phyloP scores from a whole-genome alignment of 2,888 invertebrate species.

The Cyrtodaria siliqua region DNA sequence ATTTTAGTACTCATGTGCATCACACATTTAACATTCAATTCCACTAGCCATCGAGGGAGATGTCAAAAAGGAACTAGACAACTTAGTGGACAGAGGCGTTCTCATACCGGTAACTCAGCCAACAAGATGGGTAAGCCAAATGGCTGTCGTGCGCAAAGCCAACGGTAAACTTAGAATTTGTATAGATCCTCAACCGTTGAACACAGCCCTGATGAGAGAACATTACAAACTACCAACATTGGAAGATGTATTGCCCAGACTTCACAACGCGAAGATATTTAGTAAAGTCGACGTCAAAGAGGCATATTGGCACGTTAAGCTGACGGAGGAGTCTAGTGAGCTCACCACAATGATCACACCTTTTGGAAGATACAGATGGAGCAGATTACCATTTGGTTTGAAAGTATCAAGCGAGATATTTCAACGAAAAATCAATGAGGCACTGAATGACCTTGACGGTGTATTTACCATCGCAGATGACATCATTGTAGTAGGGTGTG shows the following conservation, averaged over 20 bases:
- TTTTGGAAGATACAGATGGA: constrained; percentile 58
- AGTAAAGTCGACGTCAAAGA: constrained; percentile 61
- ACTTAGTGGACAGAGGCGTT: constrained; percentile 9
- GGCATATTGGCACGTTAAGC: constrained; percentile 58
- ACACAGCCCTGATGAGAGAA: constrained; percentile 49
- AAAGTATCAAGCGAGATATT: constrained; percentile 56
- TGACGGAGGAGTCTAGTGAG: constrained; percentile 50
- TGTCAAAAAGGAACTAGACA: constrained; percentile 15
- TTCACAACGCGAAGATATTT: constrained; percentile 57
- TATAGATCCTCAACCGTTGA: constrained; percentile 63
- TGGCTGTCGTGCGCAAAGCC: constrained; percentile 29
- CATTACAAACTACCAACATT: constrained; percentile 54
- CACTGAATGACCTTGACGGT: constrained; percentile 35
- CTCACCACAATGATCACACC: constrained; percentile 65
- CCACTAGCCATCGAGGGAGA: constrained; percentile 19
- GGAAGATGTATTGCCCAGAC: constrained; percentile 63
- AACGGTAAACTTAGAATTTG: constrained; percentile 37
- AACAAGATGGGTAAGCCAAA: constrained; percentile 23
- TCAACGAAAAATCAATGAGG: constrained; percentile 45
- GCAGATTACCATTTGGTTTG: constrained; percentile 49
- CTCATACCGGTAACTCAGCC: constrained; percentile 15
- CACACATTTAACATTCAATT: neutral
- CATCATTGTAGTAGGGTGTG: constrained; percentile 43
- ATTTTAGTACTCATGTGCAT: no score
- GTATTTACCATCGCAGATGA: constrained; percentile 41